A percentile compares a stretch with the other conserved stretches of the same genome.
phyloP scores from a whole-genome alignment of 2,888 invertebrate species.

The Dilophus febrilis region DNA sequence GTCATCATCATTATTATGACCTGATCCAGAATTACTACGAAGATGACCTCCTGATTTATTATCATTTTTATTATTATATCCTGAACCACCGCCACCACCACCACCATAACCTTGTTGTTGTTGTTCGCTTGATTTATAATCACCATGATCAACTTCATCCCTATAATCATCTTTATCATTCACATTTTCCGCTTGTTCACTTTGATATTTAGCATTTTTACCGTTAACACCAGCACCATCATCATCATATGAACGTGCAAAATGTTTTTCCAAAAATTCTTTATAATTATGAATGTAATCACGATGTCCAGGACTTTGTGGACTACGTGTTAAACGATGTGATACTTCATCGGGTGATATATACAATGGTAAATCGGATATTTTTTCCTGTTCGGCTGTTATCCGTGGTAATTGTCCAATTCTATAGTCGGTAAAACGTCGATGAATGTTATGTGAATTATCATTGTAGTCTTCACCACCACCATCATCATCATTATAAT shows the following conservation, averaged over 20 bases:
- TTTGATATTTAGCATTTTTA: background rate
- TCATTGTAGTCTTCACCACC: background rate
- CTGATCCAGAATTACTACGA: background rate
- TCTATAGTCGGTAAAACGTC: background rate
- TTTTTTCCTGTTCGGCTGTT: background rate
- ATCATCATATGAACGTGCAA: background rate
- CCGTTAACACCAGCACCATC: slow-evolving; percentile 1
- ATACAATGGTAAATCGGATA: background rate
- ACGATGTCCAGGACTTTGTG: background rate
- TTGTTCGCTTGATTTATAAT: background rate
- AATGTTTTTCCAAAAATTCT: slow-evolving; percentile 4
- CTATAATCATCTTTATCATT: background rate
- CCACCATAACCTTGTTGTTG: too few relatives aligned
- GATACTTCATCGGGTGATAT: slow-evolving; percentile 3
- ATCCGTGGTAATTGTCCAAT: background rate
- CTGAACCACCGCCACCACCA: background rate
- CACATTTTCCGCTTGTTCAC: background rate
- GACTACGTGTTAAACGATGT: background rate
- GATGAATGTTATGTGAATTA: background rate
- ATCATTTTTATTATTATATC: too few relatives aligned
- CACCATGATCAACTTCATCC: background rate
- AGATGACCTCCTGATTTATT: background rate
- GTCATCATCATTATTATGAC: slow-evolving; percentile 14
- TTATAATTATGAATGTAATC: slow-evolving; percentile 5
- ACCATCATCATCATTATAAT: background rate